Percentiles rank a stretch among this genome's conserved stretches.
phyloP scores from a whole-genome alignment of 2,888 invertebrate species.

The Melanchra persicariae region DNA sequence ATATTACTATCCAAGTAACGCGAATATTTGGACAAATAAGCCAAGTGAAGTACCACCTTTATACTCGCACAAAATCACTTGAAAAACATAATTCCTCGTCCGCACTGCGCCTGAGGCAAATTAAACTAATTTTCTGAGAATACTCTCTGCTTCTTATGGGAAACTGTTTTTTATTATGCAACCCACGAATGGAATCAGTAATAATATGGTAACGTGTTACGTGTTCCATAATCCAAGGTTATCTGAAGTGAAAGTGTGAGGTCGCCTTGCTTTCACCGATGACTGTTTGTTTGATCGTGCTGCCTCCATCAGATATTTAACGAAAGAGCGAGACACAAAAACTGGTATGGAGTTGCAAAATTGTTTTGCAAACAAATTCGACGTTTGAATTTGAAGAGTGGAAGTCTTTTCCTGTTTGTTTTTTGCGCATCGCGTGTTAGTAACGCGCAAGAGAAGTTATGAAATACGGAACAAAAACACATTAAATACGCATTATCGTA shows the following conservation, averaged over 20 bases:
- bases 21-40: no score
- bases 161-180: slow-evolving; percentile 58
- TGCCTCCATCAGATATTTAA: slow-evolving; percentile 65
- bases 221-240: slow-evolving; percentile 84
- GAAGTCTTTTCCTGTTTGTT: slow-evolving; percentile 26
- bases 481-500: slow-evolving; percentile 35
- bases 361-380: slow-evolving; percentile 59
- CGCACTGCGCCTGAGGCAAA: slow-evolving; percentile 19
- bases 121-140: slow-evolving; percentile 29
- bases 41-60: no score
- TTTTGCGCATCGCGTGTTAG: slow-evolving; percentile 36
- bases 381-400: slow-evolving; percentile 31
- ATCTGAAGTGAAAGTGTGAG: slow-evolving; percentile 81
- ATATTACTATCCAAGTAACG: no score
- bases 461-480: slow-evolving; percentile 33
- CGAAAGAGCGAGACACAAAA: slow-evolving; percentile 55
- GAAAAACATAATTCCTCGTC: background rate
- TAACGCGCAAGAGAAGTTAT: slow-evolving; percentile 18
- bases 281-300: slow-evolving; percentile 65
- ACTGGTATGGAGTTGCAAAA: slow-evolving; percentile 57
- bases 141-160: slow-evolving; percentile 17
- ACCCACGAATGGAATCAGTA: slow-evolving; percentile 63
- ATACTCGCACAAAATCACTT: background rate
- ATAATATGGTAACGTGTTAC: slow-evolving; percentile 78
- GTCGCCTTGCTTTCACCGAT: slow-evolving; percentile 81